Evolutionary conservation across 1,140 invertebrate genomes (phyloP).

Genomic region (Belonocnema kinseyi): DNA sequence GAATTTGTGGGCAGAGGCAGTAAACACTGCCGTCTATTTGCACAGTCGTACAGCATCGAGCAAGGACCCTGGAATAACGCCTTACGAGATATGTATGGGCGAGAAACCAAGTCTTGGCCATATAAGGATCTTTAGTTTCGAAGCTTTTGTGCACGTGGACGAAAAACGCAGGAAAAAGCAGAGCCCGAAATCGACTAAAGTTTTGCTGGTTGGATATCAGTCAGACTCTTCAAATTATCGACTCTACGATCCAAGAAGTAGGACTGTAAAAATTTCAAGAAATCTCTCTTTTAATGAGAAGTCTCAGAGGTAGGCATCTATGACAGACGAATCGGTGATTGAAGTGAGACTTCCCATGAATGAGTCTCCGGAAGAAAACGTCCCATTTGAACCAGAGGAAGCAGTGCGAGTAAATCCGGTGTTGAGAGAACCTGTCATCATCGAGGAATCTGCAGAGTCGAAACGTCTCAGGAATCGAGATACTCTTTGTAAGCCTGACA

Average conservation of each 20-base stretch:
- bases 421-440: slow-evolving; percentile 37
- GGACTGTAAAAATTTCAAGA: slow-evolving; percentile 3
- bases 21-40: slow-evolving; percentile 61
- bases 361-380: background rate
- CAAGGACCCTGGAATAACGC: background rate
- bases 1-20: slow-evolving; percentile 71
- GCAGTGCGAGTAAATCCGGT: slow-evolving; percentile 20
- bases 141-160: too few relatives aligned
- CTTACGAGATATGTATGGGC: too few relatives aligned
- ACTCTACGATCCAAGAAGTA: background rate
- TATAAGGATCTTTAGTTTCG: too few relatives aligned
- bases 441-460: slow-evolving; percentile 24
- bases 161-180: background rate
- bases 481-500: background rate
- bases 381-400: background rate
- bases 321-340: too few relatives aligned
- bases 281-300: slow-evolving; percentile 24
- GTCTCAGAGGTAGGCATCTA: background rate
- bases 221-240: slow-evolving; percentile 7
- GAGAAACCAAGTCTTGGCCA: too few relatives aligned
- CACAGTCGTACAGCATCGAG: slow-evolving; percentile 3
- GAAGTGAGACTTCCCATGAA: too few relatives aligned
- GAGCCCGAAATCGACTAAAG: background rate
- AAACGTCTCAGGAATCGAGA: background rate
- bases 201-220: slow-evolving; percentile 21